Evolutionary conservation across 2,113 vertebrate species (phyloP).

Genomic region (Castor canadensis): DNA sequence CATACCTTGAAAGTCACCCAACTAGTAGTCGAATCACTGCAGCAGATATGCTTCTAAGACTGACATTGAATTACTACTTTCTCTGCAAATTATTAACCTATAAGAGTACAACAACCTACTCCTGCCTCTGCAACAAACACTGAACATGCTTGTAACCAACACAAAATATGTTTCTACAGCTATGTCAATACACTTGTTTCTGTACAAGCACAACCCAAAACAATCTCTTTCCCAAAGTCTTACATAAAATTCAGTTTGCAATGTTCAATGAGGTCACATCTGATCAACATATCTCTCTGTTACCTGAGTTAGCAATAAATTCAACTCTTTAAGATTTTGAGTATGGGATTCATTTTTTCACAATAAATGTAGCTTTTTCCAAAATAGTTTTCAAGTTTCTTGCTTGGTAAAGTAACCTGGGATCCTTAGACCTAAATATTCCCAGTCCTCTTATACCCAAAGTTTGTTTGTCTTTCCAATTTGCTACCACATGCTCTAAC

Average conservation of each 20-base stretch:
- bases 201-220: background rate
- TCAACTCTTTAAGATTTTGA: background rate
- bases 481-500: background rate
- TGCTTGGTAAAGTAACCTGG: background rate
- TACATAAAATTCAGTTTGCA: background rate
- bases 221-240: background rate
- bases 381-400: background rate
- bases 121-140: background rate
- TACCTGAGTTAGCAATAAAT: background rate
- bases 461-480: background rate
- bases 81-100: background rate
- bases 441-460: background rate
- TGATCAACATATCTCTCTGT: background rate
- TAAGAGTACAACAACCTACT: background rate
- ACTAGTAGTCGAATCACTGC: background rate
- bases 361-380: background rate
- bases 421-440: background rate
- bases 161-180: background rate
- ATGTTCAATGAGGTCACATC: background rate
- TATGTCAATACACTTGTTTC: background rate
- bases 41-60: background rate
- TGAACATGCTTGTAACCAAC: background rate
- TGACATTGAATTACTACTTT: background rate
- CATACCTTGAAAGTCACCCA: conserved; percentile 18
- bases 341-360: background rate